phyloP scores from a whole-genome alignment of 2,888 invertebrate genomes.

The Malthinus flaveolus region DNA sequence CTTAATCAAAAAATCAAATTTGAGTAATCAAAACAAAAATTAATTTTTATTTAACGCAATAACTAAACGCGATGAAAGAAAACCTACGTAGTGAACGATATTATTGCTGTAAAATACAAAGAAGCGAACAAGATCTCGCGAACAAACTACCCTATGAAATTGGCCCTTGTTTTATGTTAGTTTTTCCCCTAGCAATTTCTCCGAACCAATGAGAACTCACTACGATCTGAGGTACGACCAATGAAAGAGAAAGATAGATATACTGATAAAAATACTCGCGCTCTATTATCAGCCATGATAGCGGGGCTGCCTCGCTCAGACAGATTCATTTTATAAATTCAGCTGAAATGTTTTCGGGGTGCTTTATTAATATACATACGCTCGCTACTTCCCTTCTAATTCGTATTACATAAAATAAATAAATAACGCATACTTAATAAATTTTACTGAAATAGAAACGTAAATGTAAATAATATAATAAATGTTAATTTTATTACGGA shows the following conservation, averaged over 20 bases:
- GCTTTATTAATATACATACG: slow-evolving; percentile 49
- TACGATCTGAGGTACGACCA: slow-evolving; percentile 58
- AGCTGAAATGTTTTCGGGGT: slow-evolving; percentile 44
- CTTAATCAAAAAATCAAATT: no score
- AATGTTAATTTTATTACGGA: slow-evolving; percentile 1
- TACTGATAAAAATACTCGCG: slow-evolving; percentile 58
- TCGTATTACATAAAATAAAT: slow-evolving; percentile 15
- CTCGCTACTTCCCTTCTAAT: slow-evolving; percentile 26
- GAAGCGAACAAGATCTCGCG: slow-evolving; percentile 24
- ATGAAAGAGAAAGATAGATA: slow-evolving; percentile 51
- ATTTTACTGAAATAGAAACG: slow-evolving; percentile 3
- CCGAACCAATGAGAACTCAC: slow-evolving; percentile 49
- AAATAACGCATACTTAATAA: slow-evolving; percentile 5
- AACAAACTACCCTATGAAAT: slow-evolving; percentile 37
- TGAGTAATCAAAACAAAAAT: no score
- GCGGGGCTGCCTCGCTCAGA: slow-evolving; percentile 51
- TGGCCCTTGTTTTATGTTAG: slow-evolving; percentile 48
- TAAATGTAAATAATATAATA: background rate
- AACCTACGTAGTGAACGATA: no score
- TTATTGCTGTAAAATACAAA: no score
- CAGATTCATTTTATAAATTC: slow-evolving; percentile 54
- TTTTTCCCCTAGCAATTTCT: slow-evolving; percentile 60
- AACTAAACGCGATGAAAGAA: no score
- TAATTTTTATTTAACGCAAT: no score
- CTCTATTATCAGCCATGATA: slow-evolving; percentile 58